Base-by-base conservation (phyloP, 1,140 invertebrate genomes). In the Tetragonula clypearis region DNA sequence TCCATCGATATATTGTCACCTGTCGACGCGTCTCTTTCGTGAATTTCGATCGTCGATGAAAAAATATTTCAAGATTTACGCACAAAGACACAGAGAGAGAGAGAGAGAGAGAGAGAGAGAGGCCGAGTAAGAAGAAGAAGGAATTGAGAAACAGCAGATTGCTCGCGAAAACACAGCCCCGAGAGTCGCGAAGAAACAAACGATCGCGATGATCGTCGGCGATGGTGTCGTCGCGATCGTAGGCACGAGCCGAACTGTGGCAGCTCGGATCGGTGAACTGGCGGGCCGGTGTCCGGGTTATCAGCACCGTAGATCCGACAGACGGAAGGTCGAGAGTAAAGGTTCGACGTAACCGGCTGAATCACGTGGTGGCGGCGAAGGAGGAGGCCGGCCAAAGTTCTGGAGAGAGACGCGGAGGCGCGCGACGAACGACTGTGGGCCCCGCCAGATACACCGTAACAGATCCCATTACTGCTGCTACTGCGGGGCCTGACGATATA, bases 401-500 rank as follows among this genome's bases (percentile, higher is more conserved):
- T 49, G 41, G 41, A 8, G 41, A 8, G 41, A 49, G 84, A 66
- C 58, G 81, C 58, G 81, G 71, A 90, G 75, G 60, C 88, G 89
- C 84, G 88, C 89, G 89, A 90, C 89, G 82, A 83, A 87, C 86
- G 80, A 89, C 88, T 90, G 35, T 35, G 86, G 87, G 87, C 55
- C 87, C 78, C 79, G 68, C 41, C 41, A 60, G 82, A 30, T 4
- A 35, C 82, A 82, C 83, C 76, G 86, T 87, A 87, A 91, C 85
- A 89, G 90, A 87, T 82, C 85, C 90, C 86, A 91, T 91, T 91
- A 91, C 90, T 71, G 89, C 77, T 49, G 89, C 77, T 49, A 49
- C 41, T 8, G 41, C 35, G 83, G 79, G 74, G 84, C 90, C 82
- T 87, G 85, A 89, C 90, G 87, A 91, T 90, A 91, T 82, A 91